Percentiles rank a stretch among this genome's conserved stretches.
These are phyloP conservation scores for Distichodus sexfasciatus DNA, from an alignment of 2,797 vertebrate genomes.

Conservation along the genomic window DNA sequence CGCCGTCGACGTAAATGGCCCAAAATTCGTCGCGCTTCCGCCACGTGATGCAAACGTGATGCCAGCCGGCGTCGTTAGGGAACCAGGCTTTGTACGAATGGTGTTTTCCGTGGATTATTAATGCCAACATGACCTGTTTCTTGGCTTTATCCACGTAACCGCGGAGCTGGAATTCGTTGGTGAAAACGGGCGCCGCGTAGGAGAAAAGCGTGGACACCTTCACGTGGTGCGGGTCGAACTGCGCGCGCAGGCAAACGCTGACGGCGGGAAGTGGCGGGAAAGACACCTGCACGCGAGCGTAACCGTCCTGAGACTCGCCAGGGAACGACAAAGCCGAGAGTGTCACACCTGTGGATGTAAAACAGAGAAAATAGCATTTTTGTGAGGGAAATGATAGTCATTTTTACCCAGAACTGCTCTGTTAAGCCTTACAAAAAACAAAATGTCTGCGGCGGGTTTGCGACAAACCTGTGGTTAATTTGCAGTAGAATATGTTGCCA, in stretches of 20 bases:
- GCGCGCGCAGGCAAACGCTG: conserved; percentile 80
- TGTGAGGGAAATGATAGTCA: neutral
- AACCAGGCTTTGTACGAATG: conserved; percentile 79
- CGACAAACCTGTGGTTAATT: too few relatives aligned
- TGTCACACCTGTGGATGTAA: conserved; percentile 52
- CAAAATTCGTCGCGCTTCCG: conserved; percentile 67
- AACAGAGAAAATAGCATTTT: neutral
- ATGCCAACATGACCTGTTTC: conserved; percentile 72
- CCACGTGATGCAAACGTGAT: conserved; percentile 87
- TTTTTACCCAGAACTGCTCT: too few relatives aligned
- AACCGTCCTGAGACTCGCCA: conserved; percentile 73
- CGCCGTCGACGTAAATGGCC: conserved; percentile 80
- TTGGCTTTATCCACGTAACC: conserved; percentile 70
- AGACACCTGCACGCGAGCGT: conserved; percentile 68
- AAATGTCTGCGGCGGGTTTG: too few relatives aligned
- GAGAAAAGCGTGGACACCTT: conserved; percentile 82
- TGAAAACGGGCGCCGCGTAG: conserved; percentile 76
- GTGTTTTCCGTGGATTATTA: conserved; percentile 85
- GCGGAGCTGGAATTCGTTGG: conserved; percentile 87
- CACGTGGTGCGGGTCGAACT: conserved; percentile 74
- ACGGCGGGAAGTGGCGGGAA: conserved; percentile 75
- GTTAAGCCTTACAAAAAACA: too few relatives aligned
- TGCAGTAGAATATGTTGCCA: too few relatives aligned
- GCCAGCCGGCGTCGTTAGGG: conserved; percentile 77
- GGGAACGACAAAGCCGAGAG: conserved; percentile 74